A percentile compares a stretch with the other conserved stretches of the same genome.
These are phyloP conservation scores for Nasonia oneida DNA, from an alignment of 2,888 invertebrate genomes.

Conservation along the genomic window DNA sequence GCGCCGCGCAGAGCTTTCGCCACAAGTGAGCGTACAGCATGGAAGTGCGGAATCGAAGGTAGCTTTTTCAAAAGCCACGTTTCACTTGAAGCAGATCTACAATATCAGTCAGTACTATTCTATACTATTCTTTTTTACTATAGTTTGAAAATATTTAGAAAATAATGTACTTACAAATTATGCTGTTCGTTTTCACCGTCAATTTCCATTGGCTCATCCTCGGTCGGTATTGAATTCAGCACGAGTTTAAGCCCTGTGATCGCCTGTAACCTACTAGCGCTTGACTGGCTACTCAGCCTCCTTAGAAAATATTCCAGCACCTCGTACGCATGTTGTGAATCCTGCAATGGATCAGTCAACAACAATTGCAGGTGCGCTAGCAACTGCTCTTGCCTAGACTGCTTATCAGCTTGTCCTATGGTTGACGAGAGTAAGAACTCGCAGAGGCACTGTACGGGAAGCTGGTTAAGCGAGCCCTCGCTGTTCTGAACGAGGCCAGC, in stretches of 20 bases:
- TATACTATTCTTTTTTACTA: not conserved
- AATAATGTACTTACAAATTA: constrained; percentile 64
- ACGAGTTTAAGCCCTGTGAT: constrained; percentile 87
- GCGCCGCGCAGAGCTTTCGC: constrained; percentile 90
- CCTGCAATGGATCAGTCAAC: constrained; percentile 81
- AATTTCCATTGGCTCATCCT: constrained; percentile 79
- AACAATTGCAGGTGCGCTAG: constrained; percentile 83
- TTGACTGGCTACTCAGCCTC: constrained; percentile 90
- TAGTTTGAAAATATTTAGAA: not conserved
- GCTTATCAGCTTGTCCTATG: constrained; percentile 84
- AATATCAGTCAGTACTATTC: not conserved
- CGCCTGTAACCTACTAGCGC: constrained; percentile 88
- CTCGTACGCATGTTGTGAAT: constrained; percentile 86
- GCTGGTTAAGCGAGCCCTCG: constrained; percentile 91
- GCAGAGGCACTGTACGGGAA: constrained; percentile 98
- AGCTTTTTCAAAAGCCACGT: constrained; percentile 84
- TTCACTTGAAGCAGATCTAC: constrained; percentile 70
- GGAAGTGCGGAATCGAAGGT: constrained; percentile 90
- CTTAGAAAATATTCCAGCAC: constrained; percentile 94
- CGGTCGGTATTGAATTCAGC: constrained; percentile 80
- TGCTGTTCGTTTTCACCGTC: constrained; percentile 72
- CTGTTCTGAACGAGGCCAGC: constrained; percentile 96
- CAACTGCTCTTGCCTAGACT: constrained; percentile 89
- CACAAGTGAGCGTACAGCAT: constrained; percentile 85
- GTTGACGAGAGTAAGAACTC: constrained; percentile 91